These are phyloP conservation scores for Mizuhopecten yessoensis DNA, from an alignment of 1,140 invertebrate genomes.

Conservation along the genomic window DNA sequence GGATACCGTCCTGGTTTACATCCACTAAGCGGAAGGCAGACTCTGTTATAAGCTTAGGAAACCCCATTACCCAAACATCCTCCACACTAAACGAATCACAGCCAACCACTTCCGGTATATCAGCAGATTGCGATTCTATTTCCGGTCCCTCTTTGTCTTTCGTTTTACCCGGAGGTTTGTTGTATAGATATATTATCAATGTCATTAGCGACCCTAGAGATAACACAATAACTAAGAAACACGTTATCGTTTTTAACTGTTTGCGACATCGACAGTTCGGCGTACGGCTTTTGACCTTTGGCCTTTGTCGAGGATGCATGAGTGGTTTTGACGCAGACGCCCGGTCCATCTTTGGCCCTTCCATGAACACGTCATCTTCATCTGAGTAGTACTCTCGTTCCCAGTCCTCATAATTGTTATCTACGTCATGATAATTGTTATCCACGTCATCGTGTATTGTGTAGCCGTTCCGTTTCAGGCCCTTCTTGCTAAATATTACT, in stretches of 20 bases:
- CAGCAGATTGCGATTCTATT: neutral
- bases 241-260: conserved; percentile 72
- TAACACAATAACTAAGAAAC: conserved; percentile 72
- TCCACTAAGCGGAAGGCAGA: conserved; percentile 89
- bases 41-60: conserved; percentile 91
- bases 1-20: conserved; percentile 89
- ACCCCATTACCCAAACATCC: conserved; percentile 89
- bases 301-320: conserved; percentile 75
- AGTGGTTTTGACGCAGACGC: conserved; percentile 74
- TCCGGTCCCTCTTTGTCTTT: neutral
- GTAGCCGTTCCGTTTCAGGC: neutral
- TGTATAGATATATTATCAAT: conserved; percentile 71
- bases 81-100: conserved; percentile 88
- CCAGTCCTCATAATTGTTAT: conserved; percentile 30
- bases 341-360: conserved; percentile 69
- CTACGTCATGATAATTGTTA: conserved; percentile 44
- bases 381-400: conserved; percentile 52
- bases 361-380: conserved; percentile 78
- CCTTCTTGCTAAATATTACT: conserved; percentile 47
- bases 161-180: conserved; percentile 62
- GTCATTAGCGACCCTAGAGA: conserved; percentile 73
- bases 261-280: conserved; percentile 70
- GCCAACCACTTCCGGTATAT: conserved; percentile 65
- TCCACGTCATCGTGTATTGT: neutral
- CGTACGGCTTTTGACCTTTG: conserved; percentile 70